Conservation (phyloP, 2,888 invertebrate species). For the Cataglyphis altisquamis region DNA sequence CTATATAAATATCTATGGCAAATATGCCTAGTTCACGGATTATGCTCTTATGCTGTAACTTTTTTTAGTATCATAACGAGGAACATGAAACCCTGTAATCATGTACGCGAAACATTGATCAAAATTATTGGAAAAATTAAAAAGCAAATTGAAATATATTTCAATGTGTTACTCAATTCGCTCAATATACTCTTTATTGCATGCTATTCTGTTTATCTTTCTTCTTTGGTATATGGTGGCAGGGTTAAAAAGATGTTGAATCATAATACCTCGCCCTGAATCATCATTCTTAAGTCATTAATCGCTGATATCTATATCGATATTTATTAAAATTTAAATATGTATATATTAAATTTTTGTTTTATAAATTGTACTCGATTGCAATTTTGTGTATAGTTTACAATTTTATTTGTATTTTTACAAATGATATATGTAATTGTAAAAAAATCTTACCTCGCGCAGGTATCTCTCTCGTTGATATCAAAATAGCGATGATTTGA, state of each 20-base stretch:
- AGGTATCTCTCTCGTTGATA: constrained; percentile 14
- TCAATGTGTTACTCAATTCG: constrained; percentile 46
- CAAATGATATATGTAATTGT: constrained; percentile 10
- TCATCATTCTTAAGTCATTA: constrained; percentile 2
- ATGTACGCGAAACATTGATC: constrained; percentile 1
- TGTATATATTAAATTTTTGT: background rate
- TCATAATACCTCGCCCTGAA: background rate
- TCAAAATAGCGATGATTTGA: background rate
- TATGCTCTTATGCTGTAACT: background rate
- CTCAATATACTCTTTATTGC: constrained; percentile 22
- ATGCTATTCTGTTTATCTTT: background rate
- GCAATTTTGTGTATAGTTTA: background rate
- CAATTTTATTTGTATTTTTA: constrained; percentile 1
- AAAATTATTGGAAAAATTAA: constrained; percentile 26
- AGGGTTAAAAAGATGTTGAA: constrained; percentile 3
- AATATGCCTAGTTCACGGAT: background rate
- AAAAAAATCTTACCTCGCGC: background rate
- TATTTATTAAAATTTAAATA: background rate
- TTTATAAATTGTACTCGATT: constrained; percentile 15
- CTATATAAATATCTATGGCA: background rate
- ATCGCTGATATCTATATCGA: background rate
- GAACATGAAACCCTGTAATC: constrained; percentile 18
- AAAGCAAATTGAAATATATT: constrained; percentile 16
- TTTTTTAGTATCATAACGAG: background rate
- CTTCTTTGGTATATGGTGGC: background rate